Evolutionary conservation across 2,888 invertebrate genomes (phyloP).

Genomic region (Miltochrista miniata): DNA sequence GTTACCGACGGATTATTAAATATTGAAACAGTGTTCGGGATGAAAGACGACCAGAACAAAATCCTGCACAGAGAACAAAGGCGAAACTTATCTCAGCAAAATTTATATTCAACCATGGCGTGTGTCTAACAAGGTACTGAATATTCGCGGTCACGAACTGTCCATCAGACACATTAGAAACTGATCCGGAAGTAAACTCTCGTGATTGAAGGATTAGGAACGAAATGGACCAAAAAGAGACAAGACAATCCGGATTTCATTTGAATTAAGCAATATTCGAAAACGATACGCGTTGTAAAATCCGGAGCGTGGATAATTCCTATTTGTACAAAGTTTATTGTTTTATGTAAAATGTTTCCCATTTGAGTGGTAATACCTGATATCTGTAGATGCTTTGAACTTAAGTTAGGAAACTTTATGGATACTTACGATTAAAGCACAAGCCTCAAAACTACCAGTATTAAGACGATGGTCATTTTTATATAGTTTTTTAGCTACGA

Average conservation of each 20-base stretch:
- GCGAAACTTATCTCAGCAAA: slow-evolving; percentile 63
- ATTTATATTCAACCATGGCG: slow-evolving; percentile 51
- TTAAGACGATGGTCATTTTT: too few species aligned
- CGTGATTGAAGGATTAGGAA: slow-evolving; percentile 65
- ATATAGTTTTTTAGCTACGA: too few species aligned
- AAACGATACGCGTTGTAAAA: slow-evolving; percentile 5
- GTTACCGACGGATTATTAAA: slow-evolving; percentile 82
- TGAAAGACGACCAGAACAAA: slow-evolving; percentile 69
- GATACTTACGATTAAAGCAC: too few species aligned
- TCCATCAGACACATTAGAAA: slow-evolving; percentile 64
- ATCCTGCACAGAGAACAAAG: slow-evolving; percentile 60
- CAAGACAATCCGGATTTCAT: slow-evolving; percentile 38
- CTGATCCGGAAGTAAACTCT: slow-evolving; percentile 66
- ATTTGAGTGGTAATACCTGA: too few species aligned
- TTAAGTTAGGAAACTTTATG: too few species aligned
- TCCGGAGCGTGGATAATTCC: slow-evolving; percentile 5
- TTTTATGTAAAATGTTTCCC: slow-evolving; percentile 1
- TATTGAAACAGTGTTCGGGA: slow-evolving; percentile 77
- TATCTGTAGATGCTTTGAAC: too few species aligned
- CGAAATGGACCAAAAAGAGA: slow-evolving; percentile 50
- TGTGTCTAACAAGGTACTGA: slow-evolving; percentile 39
- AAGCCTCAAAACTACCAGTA: too few species aligned
- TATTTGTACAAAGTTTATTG: slow-evolving; percentile 5
- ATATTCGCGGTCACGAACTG: slow-evolving; percentile 74
- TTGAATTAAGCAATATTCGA: slow-evolving; percentile 36